Conservation (phyloP, 2,113 vertebrate species). For the Narcine bancroftii region DNA sequence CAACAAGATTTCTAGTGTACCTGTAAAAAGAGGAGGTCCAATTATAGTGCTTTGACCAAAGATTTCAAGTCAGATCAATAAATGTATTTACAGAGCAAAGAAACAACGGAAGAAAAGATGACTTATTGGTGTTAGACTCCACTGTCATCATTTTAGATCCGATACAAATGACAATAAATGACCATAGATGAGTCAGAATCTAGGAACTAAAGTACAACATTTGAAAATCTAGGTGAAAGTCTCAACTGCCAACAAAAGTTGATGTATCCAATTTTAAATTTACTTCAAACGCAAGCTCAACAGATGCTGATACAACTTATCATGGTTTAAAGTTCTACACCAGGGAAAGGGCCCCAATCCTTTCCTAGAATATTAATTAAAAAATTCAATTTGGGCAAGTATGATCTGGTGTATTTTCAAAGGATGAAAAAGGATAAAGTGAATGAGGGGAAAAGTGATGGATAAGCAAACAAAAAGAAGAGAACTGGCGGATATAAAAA, state of each 20-base stretch:
- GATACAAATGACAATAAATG: not conserved
- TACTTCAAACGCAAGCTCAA: not conserved
- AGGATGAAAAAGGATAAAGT: not conserved
- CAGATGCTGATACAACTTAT: not conserved
- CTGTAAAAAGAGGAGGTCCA: slow-evolving; percentile 49
- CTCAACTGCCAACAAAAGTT: not conserved
- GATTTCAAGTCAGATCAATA: not conserved
- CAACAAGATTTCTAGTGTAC: slow-evolving; percentile 92
- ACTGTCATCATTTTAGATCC: not conserved
- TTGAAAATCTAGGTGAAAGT: not conserved
- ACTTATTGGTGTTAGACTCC: not conserved
- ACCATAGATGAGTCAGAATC: not conserved
- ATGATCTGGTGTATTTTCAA: not conserved
- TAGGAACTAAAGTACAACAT: not conserved
- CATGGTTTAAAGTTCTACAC: not conserved
- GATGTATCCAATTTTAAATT: not conserved
- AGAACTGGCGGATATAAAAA: too few relatives aligned
- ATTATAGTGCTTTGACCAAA: not conserved
- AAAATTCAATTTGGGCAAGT: not conserved
- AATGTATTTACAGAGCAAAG: not conserved
- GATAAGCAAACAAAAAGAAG: not conserved
- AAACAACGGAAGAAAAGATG: not conserved
- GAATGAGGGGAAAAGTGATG: not conserved
- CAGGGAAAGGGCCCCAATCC: not conserved
- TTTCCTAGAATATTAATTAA: not conserved